These are phyloP conservation scores for Atherix ibis DNA, from an alignment of 2,888 invertebrate species.

Conservation along the genomic window DNA sequence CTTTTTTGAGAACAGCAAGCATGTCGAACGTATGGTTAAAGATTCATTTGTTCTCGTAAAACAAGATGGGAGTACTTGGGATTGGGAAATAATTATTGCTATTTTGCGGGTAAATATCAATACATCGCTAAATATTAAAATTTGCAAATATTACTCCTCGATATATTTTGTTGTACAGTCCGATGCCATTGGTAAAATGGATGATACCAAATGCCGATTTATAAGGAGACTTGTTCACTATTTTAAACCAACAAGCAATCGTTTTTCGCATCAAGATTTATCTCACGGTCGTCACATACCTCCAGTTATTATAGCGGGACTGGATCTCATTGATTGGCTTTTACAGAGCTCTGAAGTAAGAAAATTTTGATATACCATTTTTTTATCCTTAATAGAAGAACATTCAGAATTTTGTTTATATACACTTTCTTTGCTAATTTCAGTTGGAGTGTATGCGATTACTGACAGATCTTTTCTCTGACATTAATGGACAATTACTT, in stretches of 20 bases:
- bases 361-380: not conserved
- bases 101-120: constrained; percentile 49
- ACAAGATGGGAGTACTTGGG: constrained; percentile 74
- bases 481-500: constrained; percentile 59
- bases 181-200: constrained; percentile 40
- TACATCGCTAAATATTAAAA: not conserved
- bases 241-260: constrained; percentile 73
- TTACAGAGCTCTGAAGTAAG: constrained; percentile 23
- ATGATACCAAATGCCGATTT: constrained; percentile 51
- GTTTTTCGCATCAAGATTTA: constrained; percentile 72
- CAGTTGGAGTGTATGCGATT: constrained; percentile 53
- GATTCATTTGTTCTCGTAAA: constrained; percentile 67
- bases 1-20: constrained; percentile 38
- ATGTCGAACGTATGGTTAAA: constrained; percentile 52
- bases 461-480: constrained; percentile 62
- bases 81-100: constrained; percentile 80
- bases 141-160: not conserved
- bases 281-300: constrained; percentile 30
- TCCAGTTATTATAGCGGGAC: constrained; percentile 26
- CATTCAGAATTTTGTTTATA: not conserved
- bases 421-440: too few relatives aligned
- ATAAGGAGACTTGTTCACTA: constrained; percentile 66
- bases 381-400: not conserved
- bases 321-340: constrained; percentile 30
- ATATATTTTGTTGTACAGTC: constrained; percentile 20